Evolutionary conservation across 1,140 invertebrate species (phyloP).

Genomic region (Hyles vespertilio): DNA sequence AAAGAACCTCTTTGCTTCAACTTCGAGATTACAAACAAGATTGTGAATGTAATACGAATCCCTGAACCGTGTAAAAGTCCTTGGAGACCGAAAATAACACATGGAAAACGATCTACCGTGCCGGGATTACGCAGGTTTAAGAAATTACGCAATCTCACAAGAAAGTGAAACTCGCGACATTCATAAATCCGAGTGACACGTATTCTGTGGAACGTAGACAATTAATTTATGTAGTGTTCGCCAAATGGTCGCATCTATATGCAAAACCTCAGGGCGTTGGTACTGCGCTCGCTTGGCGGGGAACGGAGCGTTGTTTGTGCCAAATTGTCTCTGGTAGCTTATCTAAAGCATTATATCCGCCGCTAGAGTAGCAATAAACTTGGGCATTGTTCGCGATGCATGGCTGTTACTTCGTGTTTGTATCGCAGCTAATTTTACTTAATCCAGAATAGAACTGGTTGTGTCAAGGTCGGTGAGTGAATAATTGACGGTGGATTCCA

Average conservation of each 20-base stretch:
- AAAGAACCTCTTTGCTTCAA: not conserved
- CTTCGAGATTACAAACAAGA: no score
- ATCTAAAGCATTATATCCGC: conserved; percentile 64
- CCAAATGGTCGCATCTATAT: conserved; percentile 71
- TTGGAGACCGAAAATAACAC: no score
- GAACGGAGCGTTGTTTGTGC: conserved; percentile 65
- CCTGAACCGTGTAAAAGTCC: no score
- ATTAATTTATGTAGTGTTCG: conserved; percentile 69
- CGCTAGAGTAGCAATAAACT: conserved; percentile 61
- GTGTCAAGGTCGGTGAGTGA: no score
- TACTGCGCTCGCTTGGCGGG: conserved; percentile 56
- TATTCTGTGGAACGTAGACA: conserved; percentile 57
- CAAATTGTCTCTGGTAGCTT: conserved; percentile 72
- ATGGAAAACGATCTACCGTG: conserved; percentile 4
- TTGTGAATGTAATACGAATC: no score
- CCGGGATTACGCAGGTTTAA: not conserved
- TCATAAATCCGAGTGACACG: conserved; percentile 31
- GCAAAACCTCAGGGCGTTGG: conserved; percentile 56
- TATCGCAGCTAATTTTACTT: conserved; percentile 19
- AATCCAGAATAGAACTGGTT: not conserved
- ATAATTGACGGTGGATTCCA: no score
- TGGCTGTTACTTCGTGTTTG: conserved; percentile 32
- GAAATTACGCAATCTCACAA: conserved; percentile 9
- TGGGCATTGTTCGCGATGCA: conserved; percentile 54
- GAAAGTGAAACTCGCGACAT: conserved; percentile 25